Percentiles rank a stretch among this genome's conserved stretches.
phyloP scores from a whole-genome alignment of 2,888 invertebrate species.

The Micropterix aruncella region DNA sequence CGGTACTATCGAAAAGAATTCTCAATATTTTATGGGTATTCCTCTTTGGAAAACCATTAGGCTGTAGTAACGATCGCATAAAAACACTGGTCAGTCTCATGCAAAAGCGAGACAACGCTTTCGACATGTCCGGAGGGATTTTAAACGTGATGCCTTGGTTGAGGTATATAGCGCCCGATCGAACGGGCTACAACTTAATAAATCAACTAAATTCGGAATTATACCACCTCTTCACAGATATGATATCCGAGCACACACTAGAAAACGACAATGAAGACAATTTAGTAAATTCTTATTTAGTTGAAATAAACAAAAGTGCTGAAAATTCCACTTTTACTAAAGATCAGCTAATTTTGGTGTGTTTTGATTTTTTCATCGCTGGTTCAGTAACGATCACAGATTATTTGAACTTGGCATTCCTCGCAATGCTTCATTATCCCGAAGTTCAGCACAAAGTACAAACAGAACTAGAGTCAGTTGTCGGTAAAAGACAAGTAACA shows the following conservation, averaged over 20 bases:
- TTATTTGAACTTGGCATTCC: constrained; percentile 42
- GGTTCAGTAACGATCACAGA: constrained; percentile 59
- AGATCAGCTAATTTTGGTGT: constrained; percentile 33
- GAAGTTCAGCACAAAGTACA: constrained; percentile 44
- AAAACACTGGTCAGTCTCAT: constrained; percentile 21
- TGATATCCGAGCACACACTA: constrained; percentile 31
- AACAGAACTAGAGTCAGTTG: constrained; percentile 38
- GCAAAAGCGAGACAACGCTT: constrained; percentile 24
- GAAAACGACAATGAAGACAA: constrained; percentile 25
- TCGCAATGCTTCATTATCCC: constrained; percentile 40
- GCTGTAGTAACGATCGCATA: constrained; percentile 38
- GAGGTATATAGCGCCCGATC: constrained; percentile 45
- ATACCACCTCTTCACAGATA: constrained; percentile 39
- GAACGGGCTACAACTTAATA: constrained; percentile 45
- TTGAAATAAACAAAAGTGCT: constrained; percentile 33
- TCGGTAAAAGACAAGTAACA: constrained; percentile 24
- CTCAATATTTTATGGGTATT: background rate
- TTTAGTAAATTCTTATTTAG: constrained; percentile 50
- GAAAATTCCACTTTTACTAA: constrained; percentile 27
- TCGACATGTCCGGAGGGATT: constrained; percentile 52
- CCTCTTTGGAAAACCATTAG: constrained; percentile 35
- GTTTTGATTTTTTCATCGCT: constrained; percentile 57
- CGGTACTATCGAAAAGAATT: background rate
- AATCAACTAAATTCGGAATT: constrained; percentile 34
- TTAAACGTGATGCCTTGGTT: constrained; percentile 55